Evolutionary conservation across 2,797 vertebrate genomes (phyloP), one percentile per base, ranked within the genome.

Genomic region (Urocyon cinereoargenteus): DNA sequence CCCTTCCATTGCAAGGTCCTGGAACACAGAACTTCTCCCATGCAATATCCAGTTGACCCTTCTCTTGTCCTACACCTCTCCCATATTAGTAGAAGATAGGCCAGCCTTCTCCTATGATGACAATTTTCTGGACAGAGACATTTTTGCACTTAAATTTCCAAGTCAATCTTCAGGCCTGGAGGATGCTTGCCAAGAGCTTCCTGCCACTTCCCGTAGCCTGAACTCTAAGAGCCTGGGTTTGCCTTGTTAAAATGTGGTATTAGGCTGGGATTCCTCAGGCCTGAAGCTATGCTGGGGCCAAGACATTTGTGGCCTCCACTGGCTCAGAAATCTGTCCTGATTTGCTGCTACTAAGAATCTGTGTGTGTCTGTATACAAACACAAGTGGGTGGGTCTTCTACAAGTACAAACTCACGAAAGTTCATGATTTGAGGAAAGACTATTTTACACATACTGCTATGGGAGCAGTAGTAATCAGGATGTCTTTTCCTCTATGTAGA

Each of bases 191-290:
- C 97, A 98, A 96, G 86, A 92, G 91, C 40, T 97, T 91, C 66
- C 90, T 92, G 90, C 94, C 90, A 97, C 93, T 98, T 97, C 97
- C 93, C 1, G 34, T 90, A 97, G 90, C 91, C 86, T 96, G 92
- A 97, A 97, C 94, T 96, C 90, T 97, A 95, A 95, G 22, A 89
- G 94, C 85, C 88, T 96, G 94, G 96, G 73, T 98, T 98, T 97
- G 95, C 85, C 97, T 98, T 97, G 94, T 98, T 98, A 97, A 97
- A 97, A 82, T 98, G 98, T 97, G 97, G 98, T 97, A 59, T 51
- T 51, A 86, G 19, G 45, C 85, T 97, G 94, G 92, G 93, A 97
- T 98, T 97, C 87, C 94, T 96, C 92, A 85, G 92, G 90, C 82
- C 92, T 97, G 94, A 70, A 97, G 86, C 24, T 36, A 78, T 6